Conservation (phyloP, 1,140 invertebrate genomes). For the Onthophagus taurus region DNA sequence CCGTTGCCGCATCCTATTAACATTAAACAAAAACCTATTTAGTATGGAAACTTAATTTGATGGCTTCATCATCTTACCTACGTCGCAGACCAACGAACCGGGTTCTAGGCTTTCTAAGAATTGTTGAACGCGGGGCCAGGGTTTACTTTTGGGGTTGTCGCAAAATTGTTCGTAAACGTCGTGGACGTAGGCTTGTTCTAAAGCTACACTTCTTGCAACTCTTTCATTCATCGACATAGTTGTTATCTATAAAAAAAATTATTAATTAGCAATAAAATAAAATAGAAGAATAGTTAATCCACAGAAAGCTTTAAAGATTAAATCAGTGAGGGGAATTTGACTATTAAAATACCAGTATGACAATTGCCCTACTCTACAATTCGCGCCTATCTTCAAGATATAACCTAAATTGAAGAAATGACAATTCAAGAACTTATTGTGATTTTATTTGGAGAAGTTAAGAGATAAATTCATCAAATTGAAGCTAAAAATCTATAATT, state of each 20-base stretch:
- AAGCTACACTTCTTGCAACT: conserved; percentile 65
- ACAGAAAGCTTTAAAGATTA: too few relatives aligned
- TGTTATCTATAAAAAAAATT: conserved; percentile 13
- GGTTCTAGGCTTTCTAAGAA: conserved; percentile 82
- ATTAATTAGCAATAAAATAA: too few relatives aligned
- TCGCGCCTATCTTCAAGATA: too few relatives aligned
- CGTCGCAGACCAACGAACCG: conserved; percentile 84
- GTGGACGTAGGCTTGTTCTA: conserved; percentile 90
- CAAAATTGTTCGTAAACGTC: conserved; percentile 88
- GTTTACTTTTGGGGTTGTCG: conserved; percentile 56
- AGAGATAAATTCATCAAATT: too few relatives aligned
- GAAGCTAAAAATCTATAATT: too few relatives aligned
- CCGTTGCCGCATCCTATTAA: conserved; percentile 81
- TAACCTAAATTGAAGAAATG: too few relatives aligned
- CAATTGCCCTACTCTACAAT: too few relatives aligned
- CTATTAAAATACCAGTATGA: too few relatives aligned
- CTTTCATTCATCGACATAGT: conserved; percentile 43
- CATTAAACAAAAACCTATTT: not conserved
- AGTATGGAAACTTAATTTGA: not conserved
- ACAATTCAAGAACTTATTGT: too few relatives aligned
- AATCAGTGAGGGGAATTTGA: too few relatives aligned
- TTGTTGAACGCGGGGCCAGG: conserved; percentile 76
- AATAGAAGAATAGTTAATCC: too few relatives aligned
- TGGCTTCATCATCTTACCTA: conserved; percentile 73
- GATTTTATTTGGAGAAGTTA: too few relatives aligned